Evolutionary conservation across 1,140 invertebrate genomes (phyloP).

Genomic region (Saxidomus purpurata): DNA sequence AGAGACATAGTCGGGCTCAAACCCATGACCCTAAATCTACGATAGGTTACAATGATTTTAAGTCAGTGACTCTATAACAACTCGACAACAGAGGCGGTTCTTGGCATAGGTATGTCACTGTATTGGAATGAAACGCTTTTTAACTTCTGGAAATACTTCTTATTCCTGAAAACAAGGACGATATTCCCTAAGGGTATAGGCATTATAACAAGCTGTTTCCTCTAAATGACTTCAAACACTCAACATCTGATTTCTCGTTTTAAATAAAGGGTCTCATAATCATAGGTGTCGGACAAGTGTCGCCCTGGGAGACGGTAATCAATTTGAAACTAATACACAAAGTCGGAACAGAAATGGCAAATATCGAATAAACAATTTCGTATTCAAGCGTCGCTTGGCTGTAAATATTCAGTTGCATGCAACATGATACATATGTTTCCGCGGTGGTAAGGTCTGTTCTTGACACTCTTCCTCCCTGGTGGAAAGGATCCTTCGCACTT

Average conservation of each 20-base stretch:
- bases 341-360: conserved; percentile 42
- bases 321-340: conserved; percentile 59
- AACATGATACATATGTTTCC: conserved; percentile 57
- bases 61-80: no score
- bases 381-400: conserved; percentile 24
- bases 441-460: conserved; percentile 12
- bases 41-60: no score
- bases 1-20: no score
- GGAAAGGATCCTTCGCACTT: conserved; percentile 28
- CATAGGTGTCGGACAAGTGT: conserved; percentile 34
- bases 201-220: no score
- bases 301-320: conserved; percentile 27
- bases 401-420: conserved; percentile 51
- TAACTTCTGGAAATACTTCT: no score
- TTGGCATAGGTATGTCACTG: no score
- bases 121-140: no score
- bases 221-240: conserved; percentile 10
- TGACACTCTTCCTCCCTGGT: conserved; percentile 32
- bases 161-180: no score
- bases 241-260: neutral
- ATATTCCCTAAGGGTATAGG: no score
- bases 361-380: conserved; percentile 32
- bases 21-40: no score
- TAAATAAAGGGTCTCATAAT: conserved; percentile 26
- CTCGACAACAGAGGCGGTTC: no score